Evolutionary conservation across 2,113 vertebrate species (phyloP).

Genomic region (Psilopsiagon aurifrons): DNA sequence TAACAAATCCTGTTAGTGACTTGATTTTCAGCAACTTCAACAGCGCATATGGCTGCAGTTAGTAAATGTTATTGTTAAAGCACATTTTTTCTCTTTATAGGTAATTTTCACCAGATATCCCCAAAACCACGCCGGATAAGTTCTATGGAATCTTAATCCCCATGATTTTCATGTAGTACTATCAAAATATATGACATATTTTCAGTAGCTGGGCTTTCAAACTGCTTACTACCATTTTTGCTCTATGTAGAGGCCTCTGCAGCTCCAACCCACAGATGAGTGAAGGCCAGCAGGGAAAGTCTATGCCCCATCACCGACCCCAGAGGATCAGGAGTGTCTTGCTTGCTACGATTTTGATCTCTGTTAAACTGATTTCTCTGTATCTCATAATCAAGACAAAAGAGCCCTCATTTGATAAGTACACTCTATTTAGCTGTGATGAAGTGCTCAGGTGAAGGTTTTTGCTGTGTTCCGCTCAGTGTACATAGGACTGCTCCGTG

Average conservation of each 20-base stretch:
- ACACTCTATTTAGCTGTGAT: neutral
- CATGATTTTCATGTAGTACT: neutral
- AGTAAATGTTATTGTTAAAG: conserved; percentile 25
- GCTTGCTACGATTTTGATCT: neutral
- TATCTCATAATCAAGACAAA: neutral
- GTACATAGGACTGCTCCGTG: neutral
- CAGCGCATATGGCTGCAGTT: neutral
- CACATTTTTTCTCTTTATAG: neutral
- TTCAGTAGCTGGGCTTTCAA: neutral
- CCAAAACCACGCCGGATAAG: neutral
- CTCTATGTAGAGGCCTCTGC: neutral
- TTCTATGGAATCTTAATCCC: conserved; percentile 35
- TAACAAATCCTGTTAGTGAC: neutral
- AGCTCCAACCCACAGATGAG: neutral
- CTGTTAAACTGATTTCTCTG: neutral
- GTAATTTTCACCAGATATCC: conserved; percentile 18
- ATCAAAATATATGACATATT: neutral
- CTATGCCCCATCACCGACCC: neutral
- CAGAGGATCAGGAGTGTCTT: neutral
- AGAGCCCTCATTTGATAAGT: neutral
- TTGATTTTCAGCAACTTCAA: neutral
- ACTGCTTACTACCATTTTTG: neutral
- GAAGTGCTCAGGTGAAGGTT: neutral
- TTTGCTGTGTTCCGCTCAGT: neutral
- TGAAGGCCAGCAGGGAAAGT: neutral